Conservation (phyloP, 2,113 vertebrate genomes). For the Electrona antarctica region DNA sequence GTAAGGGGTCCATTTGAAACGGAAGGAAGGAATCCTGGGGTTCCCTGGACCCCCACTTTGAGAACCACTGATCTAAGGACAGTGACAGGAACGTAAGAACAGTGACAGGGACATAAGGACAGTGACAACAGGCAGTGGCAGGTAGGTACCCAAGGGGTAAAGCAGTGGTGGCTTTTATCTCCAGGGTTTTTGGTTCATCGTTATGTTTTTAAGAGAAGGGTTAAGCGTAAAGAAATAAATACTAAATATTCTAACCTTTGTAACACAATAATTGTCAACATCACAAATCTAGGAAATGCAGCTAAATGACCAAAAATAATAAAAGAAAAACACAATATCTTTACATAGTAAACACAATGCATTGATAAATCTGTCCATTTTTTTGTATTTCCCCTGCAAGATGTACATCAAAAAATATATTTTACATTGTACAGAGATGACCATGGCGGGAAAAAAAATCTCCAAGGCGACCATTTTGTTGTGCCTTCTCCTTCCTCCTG, state of each 20-base stretch:
- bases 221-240: slow-evolving; percentile 72
- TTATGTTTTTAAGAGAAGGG: slow-evolving; percentile 53
- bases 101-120: too few relatives aligned
- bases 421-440: slow-evolving; percentile 62
- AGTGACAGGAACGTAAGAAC: slow-evolving; percentile 19
- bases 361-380: slow-evolving; percentile 52
- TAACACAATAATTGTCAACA: slow-evolving; percentile 44
- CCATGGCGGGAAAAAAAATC: slow-evolving; percentile 7
- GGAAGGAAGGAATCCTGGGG: too few relatives aligned
- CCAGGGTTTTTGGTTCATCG: slow-evolving; percentile 67
- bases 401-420: slow-evolving; percentile 73
- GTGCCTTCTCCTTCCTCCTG: slow-evolving; percentile 3
- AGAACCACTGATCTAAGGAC: slow-evolving; percentile 16
- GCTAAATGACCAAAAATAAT: slow-evolving; percentile 41
- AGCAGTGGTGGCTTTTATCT: slow-evolving; percentile 58
- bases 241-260: slow-evolving; percentile 58
- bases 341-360: slow-evolving; percentile 76
- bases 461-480: slow-evolving; percentile 28
- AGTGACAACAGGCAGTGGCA: too few relatives aligned
- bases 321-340: slow-evolving; percentile 58
- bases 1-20: background rate
- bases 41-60: too few relatives aligned
- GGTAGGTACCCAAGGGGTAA: slow-evolving; percentile 1
- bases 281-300: slow-evolving; percentile 48
- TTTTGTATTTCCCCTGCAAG: slow-evolving; percentile 52